Evolutionary conservation across 2,113 vertebrate species (phyloP).

Genomic region (Megaptera novaeangliae): DNA sequence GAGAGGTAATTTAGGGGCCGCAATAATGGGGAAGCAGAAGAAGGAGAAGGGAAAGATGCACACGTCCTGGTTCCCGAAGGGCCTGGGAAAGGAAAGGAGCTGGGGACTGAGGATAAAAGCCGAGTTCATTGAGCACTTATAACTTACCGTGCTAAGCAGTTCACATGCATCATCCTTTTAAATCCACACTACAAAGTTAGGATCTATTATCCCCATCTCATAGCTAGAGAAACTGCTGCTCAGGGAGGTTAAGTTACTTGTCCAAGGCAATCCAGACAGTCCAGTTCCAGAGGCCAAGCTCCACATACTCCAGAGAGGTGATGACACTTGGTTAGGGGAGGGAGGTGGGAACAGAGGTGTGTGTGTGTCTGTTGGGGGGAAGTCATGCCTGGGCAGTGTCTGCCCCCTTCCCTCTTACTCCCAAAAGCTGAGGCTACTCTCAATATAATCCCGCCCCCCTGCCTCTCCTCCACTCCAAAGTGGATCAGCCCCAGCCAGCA

Average conservation of each 20-base stretch:
- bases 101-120: background rate
- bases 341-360: background rate
- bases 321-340: background rate
- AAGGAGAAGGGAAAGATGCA: background rate
- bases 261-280: background rate
- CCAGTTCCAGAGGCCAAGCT: background rate
- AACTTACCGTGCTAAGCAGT: background rate
- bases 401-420: background rate
- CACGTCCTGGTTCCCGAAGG: background rate
- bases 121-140: background rate
- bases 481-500: background rate
- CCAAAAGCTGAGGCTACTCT: background rate
- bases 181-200: background rate
- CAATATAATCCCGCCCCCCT: background rate
- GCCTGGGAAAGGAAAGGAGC: background rate
- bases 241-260: constrained; percentile 4
- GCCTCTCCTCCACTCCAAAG: background rate
- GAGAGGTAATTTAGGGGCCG: background rate
- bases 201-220: background rate
- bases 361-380: background rate
- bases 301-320: background rate
- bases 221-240: constrained; percentile 20
- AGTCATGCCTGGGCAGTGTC: background rate
- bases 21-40: background rate
- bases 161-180: background rate